Conservation (phyloP, 2,888 invertebrate genomes). For the Dicycla oo region DNA sequence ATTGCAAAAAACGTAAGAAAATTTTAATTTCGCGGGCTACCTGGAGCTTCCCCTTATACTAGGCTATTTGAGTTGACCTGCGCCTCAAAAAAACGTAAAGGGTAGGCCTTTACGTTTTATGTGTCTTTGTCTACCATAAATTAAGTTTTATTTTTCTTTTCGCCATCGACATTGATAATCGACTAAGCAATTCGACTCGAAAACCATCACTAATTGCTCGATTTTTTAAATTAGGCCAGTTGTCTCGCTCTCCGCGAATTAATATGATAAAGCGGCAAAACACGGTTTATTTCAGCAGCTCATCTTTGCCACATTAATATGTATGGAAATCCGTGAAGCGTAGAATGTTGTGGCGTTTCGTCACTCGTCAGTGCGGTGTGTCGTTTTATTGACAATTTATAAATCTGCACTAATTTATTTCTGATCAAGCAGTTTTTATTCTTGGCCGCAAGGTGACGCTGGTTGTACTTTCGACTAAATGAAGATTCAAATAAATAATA, state of each 20-base stretch:
- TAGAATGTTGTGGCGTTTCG: constrained; percentile 37
- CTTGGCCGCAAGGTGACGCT: neutral
- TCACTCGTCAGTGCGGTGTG: no score
- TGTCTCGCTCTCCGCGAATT: constrained; percentile 58
- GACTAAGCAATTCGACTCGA: constrained; percentile 11
- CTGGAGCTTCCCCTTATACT: no score
- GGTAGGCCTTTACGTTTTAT: neutral
- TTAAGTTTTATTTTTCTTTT: neutral
- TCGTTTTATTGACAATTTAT: neutral
- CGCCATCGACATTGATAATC: constrained; percentile 8
- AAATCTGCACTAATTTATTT: neutral
- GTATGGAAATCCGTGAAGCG: constrained; percentile 69
- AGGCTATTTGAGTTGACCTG: constrained; percentile 11
- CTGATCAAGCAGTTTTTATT: neutral
- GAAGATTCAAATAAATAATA: neutral
- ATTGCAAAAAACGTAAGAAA: no score
- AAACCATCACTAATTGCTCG: neutral
- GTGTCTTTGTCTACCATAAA: constrained; percentile 12
- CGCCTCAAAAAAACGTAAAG: constrained; percentile 1
- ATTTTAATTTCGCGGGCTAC: no score
- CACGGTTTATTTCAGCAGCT: constrained; percentile 68
- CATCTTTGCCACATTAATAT: constrained; percentile 72
- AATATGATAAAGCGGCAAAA: constrained; percentile 71
- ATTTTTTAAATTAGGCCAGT: constrained; percentile 51
- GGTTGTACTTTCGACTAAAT: neutral